Evolutionary conservation across 2,888 invertebrate species (phyloP).

Genomic region (Aporophyla nigra): DNA sequence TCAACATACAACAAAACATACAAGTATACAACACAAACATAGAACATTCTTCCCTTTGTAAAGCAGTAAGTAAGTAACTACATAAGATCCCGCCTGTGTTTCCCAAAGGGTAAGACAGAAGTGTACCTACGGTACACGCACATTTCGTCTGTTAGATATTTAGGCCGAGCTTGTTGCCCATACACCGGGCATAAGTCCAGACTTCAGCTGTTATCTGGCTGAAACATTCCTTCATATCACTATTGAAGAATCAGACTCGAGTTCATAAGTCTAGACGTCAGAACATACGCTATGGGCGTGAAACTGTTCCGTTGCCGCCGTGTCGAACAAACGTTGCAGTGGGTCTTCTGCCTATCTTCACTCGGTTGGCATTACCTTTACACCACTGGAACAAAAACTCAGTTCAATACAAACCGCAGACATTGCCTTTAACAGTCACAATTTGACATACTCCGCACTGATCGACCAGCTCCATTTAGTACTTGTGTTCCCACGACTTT

Average conservation of each 20-base stretch:
- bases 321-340: background rate
- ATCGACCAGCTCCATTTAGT: constrained; percentile 29
- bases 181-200: background rate
- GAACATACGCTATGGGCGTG: too few relatives aligned
- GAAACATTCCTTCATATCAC: background rate
- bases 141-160: background rate
- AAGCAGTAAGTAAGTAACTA: too few relatives aligned
- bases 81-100: too few relatives aligned
- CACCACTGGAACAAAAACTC: constrained; percentile 33
- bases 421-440: constrained; percentile 39
- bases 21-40: too few relatives aligned
- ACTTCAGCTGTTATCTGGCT: too few relatives aligned
- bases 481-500: constrained; percentile 45
- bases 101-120: background rate
- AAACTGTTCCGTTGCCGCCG: background rate
- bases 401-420: constrained; percentile 26
- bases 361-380: background rate
- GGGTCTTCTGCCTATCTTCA: constrained; percentile 10
- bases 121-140: too few relatives aligned
- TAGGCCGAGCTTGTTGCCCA: background rate
- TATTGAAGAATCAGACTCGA: background rate
- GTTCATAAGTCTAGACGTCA: background rate
- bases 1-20: too few relatives aligned
- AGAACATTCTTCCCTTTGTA: background rate
- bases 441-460: constrained; percentile 50